Percentiles rank a stretch among this genome's conserved stretches.
Conservation (phyloP, 2,797 vertebrate species). For the Lepus oiostolus region DNA sequence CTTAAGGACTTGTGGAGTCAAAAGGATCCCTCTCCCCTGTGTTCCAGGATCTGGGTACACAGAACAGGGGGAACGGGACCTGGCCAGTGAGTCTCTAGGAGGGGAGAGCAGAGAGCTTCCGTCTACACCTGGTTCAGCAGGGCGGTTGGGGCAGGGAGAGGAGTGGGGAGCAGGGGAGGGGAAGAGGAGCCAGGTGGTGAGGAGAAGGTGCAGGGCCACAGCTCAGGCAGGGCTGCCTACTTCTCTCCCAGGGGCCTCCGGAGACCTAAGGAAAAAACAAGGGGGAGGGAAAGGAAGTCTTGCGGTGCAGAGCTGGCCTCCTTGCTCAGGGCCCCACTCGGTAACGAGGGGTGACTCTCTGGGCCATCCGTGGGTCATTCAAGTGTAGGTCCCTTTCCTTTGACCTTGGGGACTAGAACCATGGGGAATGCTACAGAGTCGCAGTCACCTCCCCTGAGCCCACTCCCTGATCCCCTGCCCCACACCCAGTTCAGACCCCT, state of each 20-base stretch:
- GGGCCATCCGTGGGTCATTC: background rate
- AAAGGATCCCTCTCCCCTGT: background rate
- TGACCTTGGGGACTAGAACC: slow-evolving; percentile 7
- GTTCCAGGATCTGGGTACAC: slow-evolving; percentile 2
- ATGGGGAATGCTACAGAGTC: background rate
- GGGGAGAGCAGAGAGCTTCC: background rate
- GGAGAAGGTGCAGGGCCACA: slow-evolving; percentile 33
- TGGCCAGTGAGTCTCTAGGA: background rate
- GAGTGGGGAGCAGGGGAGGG: background rate
- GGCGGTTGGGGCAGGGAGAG: background rate
- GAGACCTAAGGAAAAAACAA: slow-evolving; percentile 68
- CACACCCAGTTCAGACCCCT: background rate
- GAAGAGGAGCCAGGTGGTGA: slow-evolving; percentile 20
- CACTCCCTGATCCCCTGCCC: background rate
- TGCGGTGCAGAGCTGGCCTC: background rate
- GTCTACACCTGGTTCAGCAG: background rate
- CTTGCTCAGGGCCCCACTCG: too few species aligned
- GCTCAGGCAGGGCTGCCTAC: slow-evolving; percentile 14
- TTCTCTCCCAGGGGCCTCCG: slow-evolving; percentile 55
- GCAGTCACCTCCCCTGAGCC: background rate
- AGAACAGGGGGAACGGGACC: slow-evolving; percentile 15
- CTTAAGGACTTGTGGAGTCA: background rate
- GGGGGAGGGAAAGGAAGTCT: background rate
- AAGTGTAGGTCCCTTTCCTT: background rate
- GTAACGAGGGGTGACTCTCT: background rate